Evolutionary conservation across 2,113 vertebrate species (phyloP).

Genomic region (Sorex araneus): DNA sequence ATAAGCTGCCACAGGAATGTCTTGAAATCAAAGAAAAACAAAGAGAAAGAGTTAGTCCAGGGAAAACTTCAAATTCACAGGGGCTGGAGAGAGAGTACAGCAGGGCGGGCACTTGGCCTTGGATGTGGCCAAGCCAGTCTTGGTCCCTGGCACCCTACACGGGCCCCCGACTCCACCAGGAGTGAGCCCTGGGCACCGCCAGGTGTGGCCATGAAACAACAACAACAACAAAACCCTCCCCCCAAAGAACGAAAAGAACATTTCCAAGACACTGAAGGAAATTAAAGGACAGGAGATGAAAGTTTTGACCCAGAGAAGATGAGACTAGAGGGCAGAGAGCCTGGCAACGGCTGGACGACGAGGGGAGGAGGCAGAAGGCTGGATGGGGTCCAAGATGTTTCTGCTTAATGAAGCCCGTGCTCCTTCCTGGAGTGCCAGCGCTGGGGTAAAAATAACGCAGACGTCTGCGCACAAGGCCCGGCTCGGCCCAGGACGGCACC

Average conservation of each 20-base stretch:
- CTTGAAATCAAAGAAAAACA: constrained; percentile 53
- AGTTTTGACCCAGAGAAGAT: constrained; percentile 29
- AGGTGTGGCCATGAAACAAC: too few relatives aligned
- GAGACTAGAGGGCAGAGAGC: constrained; percentile 20
- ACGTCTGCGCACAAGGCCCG: background rate
- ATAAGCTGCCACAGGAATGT: background rate
- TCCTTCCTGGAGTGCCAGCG: constrained; percentile 36
- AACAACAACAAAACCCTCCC: too few relatives aligned
- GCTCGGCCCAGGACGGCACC: constrained; percentile 30
- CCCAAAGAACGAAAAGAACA: too few relatives aligned
- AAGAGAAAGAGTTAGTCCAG: background rate
- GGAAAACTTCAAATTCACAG: background rate
- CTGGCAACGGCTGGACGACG: background rate
- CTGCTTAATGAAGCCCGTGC: constrained; percentile 47
- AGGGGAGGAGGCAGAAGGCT: constrained; percentile 32
- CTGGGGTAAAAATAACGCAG: constrained; percentile 47
- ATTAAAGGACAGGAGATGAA: constrained; percentile 29
- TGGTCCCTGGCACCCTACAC: too few relatives aligned
- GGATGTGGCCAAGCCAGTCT: too few relatives aligned
- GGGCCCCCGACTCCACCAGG: too few relatives aligned
- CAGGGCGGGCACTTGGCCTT: too few relatives aligned
- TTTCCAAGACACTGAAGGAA: background rate
- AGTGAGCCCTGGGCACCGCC: too few relatives aligned
- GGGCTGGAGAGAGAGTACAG: background rate
- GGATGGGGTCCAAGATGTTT: constrained; percentile 58